Percentiles rank a stretch among this genome's conserved stretches.
These are phyloP conservation scores for Melieria crassipennis DNA, from an alignment of 2,888 invertebrate species.

Conservation along the genomic window DNA sequence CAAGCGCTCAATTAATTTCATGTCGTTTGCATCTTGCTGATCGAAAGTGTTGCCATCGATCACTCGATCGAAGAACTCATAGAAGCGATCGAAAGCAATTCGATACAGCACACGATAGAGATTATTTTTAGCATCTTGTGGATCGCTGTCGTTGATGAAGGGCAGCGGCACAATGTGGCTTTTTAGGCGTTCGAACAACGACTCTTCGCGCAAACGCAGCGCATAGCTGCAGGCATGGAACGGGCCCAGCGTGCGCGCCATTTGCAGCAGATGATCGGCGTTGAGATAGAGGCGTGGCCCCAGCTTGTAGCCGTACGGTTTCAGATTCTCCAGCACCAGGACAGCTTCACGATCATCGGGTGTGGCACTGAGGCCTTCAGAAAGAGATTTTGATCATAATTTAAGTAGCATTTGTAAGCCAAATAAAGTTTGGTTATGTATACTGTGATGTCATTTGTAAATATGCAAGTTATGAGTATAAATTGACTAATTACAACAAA, in stretches of 20 bases:
- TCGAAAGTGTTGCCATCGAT: conserved; percentile 39
- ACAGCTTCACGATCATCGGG: conserved; percentile 51
- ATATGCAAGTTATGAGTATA: too few relatives aligned
- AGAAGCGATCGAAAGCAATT: conserved; percentile 60
- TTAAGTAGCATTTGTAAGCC: neutral
- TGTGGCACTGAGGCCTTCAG: conserved; percentile 48
- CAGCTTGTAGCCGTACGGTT: conserved; percentile 53
- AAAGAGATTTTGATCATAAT: neutral
- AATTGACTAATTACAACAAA: too few relatives aligned
- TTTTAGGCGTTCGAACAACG: conserved; percentile 49
- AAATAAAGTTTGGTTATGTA: too few relatives aligned
- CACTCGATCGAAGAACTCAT: conserved; percentile 54
- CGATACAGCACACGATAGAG: conserved; percentile 55
- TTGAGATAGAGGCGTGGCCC: conserved; percentile 58
- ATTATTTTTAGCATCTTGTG: conserved; percentile 44
- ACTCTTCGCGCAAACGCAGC: conserved; percentile 50
- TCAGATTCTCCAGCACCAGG: conserved; percentile 59
- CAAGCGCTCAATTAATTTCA: conserved; percentile 47
- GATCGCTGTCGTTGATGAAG: conserved; percentile 47
- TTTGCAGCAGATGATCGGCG: conserved; percentile 54
- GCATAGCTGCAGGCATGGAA: conserved; percentile 62
- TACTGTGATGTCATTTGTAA: too few relatives aligned
- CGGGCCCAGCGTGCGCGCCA: conserved; percentile 54
- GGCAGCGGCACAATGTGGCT: conserved; percentile 51
- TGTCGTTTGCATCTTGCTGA: conserved; percentile 37